Evolutionary conservation across 2,797 vertebrate species (phyloP), one percentile per base, ranked within the genome.

Genomic region (Thripadectes ignobilis): DNA sequence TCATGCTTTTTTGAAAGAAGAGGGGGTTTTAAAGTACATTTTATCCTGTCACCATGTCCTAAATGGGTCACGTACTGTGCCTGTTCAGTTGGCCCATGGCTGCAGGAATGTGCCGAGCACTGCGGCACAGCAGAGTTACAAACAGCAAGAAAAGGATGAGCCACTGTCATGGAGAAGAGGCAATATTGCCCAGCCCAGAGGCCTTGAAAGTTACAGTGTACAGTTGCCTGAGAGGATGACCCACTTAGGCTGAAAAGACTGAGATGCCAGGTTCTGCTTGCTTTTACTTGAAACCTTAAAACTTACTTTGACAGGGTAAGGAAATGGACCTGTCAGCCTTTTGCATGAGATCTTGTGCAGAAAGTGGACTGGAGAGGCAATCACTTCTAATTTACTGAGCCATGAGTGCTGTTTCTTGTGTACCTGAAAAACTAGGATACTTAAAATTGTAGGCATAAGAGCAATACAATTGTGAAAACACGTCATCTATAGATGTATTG

Each of bases 21-120:
- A 0, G 0, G 3, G 3, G 0, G 1, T 21, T 66, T 15, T 12
- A 22, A 34, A 34, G 20, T 17, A 18, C 14, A 4, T 49, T 84
- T 77, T 62, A 7, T 55, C 6, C 54, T 75, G 36, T 77, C 18
- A 15, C 30, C 0, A 0, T 43, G 62, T 43, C 24, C 36, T 24
- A 15, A 72, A 43, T 24, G 29, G 32, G 23, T 66, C 0, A 0
- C 43, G 81, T 58, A 54, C 6, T 5, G 7, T 41, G 49, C 12
- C n/a, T 39, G 29, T 57, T 66, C 43, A 46, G 38, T 55, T 80
- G 85, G 62, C 65, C 36, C 22, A 4, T 7, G 32, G 39, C 2
- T 49, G 58, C 16, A 36, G 48, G 8, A 41, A 32, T 2, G 0
- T 58, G 61, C 46, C 14, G 10, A 21, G 52, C 0, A 4, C 65